Evolutionary conservation across 2,888 invertebrate genomes (phyloP).

Genomic region (Notocelia uddmanniana): DNA sequence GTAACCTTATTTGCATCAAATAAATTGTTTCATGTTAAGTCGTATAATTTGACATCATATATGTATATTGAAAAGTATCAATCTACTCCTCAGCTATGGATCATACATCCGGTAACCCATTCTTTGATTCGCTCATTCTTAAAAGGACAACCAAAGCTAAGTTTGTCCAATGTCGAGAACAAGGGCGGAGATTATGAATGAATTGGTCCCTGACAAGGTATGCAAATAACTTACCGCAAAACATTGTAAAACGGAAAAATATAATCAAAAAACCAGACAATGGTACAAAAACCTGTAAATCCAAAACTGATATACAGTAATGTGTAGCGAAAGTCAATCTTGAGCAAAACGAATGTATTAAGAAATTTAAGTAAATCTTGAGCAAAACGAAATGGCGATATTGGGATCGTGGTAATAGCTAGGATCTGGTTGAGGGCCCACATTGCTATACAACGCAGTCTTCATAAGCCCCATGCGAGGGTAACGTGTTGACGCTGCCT

Average conservation of each 20-base stretch:
- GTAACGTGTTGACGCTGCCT: not conserved
- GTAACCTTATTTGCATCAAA: not conserved
- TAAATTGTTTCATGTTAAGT: not conserved
- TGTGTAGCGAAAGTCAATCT: not conserved
- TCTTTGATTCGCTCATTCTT: too few relatives aligned
- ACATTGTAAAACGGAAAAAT: not conserved
- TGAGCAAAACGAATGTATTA: not conserved
- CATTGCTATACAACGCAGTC: slow-evolving; percentile 3
- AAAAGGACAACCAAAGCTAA: not conserved
- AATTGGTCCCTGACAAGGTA: not conserved
- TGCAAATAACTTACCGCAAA: not conserved
- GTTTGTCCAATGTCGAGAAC: not conserved
- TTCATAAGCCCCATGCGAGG: slow-evolving; percentile 22
- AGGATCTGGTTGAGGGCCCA: slow-evolving; percentile 38
- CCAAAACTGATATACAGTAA: not conserved
- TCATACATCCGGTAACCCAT: too few relatives aligned
- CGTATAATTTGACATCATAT: not conserved
- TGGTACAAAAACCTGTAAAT: not conserved
- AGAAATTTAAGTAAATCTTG: slow-evolving; percentile 5
- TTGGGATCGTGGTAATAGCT: slow-evolving; percentile 11
- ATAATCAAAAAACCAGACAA: not conserved
- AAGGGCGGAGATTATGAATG: too few relatives aligned
- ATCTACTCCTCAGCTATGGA: not conserved
- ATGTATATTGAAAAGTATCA: not conserved
- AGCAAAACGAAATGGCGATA: not conserved